Conservation (phyloP, 2,888 invertebrate genomes). For the Ariolimax columbianus region DNA sequence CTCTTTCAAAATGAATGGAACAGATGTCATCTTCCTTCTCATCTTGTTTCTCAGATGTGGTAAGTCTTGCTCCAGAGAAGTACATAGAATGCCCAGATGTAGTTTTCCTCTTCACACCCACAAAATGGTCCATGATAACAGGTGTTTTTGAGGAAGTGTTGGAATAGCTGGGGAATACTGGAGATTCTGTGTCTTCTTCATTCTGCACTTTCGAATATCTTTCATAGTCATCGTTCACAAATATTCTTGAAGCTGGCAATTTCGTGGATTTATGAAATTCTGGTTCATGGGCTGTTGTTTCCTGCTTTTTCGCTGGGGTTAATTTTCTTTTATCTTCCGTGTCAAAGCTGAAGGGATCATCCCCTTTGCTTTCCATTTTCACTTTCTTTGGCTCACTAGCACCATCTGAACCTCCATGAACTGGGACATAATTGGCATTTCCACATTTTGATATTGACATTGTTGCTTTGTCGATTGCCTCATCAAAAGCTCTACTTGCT, state of each 20-base stretch:
- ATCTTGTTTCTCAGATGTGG: not conserved
- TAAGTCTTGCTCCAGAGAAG: not conserved
- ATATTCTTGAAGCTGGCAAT: slow-evolving; percentile 55
- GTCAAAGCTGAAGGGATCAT: slow-evolving; percentile 73
- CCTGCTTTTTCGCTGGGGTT: slow-evolving; percentile 55
- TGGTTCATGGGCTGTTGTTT: slow-evolving; percentile 41
- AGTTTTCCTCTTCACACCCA: slow-evolving; percentile 47
- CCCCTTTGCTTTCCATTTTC: slow-evolving; percentile 53
- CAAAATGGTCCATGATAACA: slow-evolving; percentile 45
- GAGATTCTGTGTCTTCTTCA: slow-evolving; percentile 10
- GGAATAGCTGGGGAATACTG: slow-evolving; percentile 22
- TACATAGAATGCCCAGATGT: slow-evolving; percentile 24
- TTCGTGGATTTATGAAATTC: slow-evolving; percentile 26
- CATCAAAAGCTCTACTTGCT: slow-evolving; percentile 69
- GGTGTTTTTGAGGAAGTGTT: slow-evolving; percentile 28
- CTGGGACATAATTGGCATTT: slow-evolving; percentile 70
- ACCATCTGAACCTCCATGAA: slow-evolving; percentile 57
- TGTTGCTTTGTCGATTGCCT: slow-evolving; percentile 59
- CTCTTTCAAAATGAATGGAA: slow-evolving; percentile 49
- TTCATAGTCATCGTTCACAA: slow-evolving; percentile 35
- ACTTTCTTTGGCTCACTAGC: slow-evolving; percentile 44
- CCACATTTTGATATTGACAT: slow-evolving; percentile 70
- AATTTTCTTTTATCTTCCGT: slow-evolving; percentile 63
- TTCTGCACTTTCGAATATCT: slow-evolving; percentile 12
- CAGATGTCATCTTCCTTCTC: slow-evolving; percentile 53